A percentile compares a stretch with the other conserved stretches of the same genome.
phyloP scores from a whole-genome alignment of 2,113 vertebrate genomes.

The Pelusios castaneus region DNA sequence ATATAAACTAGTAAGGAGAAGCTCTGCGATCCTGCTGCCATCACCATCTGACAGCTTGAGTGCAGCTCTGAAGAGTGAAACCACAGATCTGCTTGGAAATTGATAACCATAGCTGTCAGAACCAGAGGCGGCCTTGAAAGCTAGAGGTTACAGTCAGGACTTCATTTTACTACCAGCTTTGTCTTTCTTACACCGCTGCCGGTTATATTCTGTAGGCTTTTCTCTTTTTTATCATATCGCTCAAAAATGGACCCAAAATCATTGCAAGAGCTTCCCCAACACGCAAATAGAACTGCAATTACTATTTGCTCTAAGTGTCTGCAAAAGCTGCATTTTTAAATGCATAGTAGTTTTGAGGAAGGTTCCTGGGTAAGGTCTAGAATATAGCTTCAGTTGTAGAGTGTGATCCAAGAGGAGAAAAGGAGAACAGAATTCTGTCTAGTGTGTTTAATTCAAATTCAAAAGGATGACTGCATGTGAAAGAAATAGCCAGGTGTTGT shows the following conservation, averaged over 20 bases:
- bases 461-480: rapidly evolving
- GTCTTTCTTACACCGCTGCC: background rate
- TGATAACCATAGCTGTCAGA: background rate
- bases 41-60: constrained; percentile 30
- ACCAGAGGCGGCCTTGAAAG: background rate
- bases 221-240: background rate
- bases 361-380: background rate
- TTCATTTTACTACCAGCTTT: background rate
- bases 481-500: background rate
- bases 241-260: background rate
- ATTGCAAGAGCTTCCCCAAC: constrained; percentile 32
- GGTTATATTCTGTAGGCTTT: constrained; percentile 6
- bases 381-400: too few species aligned
- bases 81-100: background rate
- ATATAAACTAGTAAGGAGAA: background rate
- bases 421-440: rapidly evolving
- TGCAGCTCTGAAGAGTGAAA: background rate
- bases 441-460: background rate
- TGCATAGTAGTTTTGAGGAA: background rate
- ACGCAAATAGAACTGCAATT: background rate
- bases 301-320: background rate
- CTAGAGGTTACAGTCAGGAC: background rate
- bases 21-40: constrained; percentile 16
- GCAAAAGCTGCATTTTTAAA: background rate
- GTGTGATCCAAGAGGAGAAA: background rate